Evolutionary conservation across 2,888 invertebrate species (phyloP).

Genomic region (Itoplectis maculator): DNA sequence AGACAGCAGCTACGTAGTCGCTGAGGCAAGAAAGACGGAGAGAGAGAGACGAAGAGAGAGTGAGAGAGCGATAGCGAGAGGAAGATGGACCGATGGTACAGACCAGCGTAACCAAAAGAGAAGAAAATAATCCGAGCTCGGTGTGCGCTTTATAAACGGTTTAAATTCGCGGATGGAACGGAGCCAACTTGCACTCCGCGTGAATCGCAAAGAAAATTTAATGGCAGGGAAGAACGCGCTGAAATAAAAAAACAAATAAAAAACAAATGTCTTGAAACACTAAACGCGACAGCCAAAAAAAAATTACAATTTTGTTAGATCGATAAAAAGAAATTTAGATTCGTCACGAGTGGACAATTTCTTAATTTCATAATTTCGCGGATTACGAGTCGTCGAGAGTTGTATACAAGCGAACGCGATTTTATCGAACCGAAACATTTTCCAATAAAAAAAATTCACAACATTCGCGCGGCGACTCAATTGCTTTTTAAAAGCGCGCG

Average conservation of each 20-base stretch:
- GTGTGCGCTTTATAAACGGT: constrained; percentile 66
- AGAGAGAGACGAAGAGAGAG: constrained; percentile 37
- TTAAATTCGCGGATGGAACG: constrained; percentile 62
- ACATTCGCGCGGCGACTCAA: background rate
- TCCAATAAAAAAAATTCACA: no score
- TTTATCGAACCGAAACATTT: no score
- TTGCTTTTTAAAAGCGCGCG: background rate
- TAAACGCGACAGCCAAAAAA: no score
- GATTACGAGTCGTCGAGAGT: no score
- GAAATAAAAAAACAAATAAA: background rate
- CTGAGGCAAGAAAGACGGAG: background rate
- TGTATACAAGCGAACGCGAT: no score
- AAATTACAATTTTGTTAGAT: no score
- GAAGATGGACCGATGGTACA: no score
- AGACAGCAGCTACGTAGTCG: constrained; percentile 57
- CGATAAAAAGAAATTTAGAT: no score
- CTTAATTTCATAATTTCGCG: no score
- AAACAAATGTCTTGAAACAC: background rate
- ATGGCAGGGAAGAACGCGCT: background rate
- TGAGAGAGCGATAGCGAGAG: no score
- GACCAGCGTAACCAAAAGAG: constrained; percentile 35
- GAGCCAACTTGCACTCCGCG: constrained; percentile 28
- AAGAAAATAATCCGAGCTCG: constrained; percentile 42
- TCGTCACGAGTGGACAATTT: no score
- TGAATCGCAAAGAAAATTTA: background rate